A percentile compares a stretch with the other conserved stretches of the same genome.
Conservation (phyloP, 2,113 vertebrate species). For the Aix galericulata region DNA sequence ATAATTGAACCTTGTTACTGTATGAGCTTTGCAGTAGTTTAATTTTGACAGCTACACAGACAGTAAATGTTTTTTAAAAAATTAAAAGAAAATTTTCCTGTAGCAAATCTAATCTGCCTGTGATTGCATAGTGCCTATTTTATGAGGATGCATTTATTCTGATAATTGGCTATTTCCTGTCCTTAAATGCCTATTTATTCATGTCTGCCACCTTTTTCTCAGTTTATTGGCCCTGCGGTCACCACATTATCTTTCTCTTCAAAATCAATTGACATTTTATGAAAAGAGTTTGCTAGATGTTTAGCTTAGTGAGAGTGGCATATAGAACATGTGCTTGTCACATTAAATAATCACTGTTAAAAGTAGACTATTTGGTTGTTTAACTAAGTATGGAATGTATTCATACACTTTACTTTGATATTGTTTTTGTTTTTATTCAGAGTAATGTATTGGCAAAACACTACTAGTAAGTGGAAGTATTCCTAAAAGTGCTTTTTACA, state of each 20-base stretch:
- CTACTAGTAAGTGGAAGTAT: neutral
- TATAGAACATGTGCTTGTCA: neutral
- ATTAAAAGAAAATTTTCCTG: neutral
- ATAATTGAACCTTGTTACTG: neutral
- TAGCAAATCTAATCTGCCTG: slow-evolving; percentile 13
- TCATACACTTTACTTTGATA: neutral
- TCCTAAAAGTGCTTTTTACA: neutral
- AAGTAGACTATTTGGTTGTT: neutral
- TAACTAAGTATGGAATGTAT: neutral
- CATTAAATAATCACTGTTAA: neutral
- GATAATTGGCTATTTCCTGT: slow-evolving; percentile 67
- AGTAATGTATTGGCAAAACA: neutral
- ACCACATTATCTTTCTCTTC: slow-evolving; percentile 61
- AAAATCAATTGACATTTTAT: slow-evolving; percentile 65
- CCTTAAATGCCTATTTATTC: slow-evolving; percentile 72
- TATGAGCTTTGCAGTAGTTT: neutral
- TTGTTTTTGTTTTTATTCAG: neutral
- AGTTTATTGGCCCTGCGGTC: slow-evolving; percentile 39
- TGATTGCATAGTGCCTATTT: neutral
- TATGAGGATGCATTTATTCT: slow-evolving; percentile 19
- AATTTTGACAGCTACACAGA: neutral
- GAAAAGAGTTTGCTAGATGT: slow-evolving; percentile 51
- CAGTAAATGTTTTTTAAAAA: neutral
- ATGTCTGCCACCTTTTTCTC: slow-evolving; percentile 32
- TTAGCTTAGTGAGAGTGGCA: slow-evolving; percentile 3